Percentiles rank a stretch among this genome's conserved stretches.
These are phyloP conservation scores for Trichosurus vulpecula DNA, from an alignment of 2,797 vertebrate genomes.

Conservation along the genomic window DNA sequence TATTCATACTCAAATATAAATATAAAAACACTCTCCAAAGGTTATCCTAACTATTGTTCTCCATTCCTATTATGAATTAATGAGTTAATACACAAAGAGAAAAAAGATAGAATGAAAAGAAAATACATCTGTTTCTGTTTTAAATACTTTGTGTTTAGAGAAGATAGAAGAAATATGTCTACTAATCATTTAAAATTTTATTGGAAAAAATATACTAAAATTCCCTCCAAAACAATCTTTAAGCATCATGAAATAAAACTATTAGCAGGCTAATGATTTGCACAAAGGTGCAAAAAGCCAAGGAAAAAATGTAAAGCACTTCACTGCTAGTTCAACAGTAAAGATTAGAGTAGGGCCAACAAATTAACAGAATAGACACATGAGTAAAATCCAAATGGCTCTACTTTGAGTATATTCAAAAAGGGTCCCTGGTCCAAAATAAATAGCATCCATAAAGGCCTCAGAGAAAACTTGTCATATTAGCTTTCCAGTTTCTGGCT, in stretches of 20 bases:
- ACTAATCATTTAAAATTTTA: background rate
- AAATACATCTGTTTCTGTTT: background rate
- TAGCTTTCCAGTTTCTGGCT: conserved; percentile 61
- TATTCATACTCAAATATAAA: background rate
- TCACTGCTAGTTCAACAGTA: conserved; percentile 25
- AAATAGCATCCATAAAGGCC: conserved; percentile 43
- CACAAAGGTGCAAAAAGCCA: conserved; percentile 52
- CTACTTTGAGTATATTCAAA: conserved; percentile 47
- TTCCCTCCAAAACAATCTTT: conserved; percentile 53
- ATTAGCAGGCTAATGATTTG: conserved; percentile 42
- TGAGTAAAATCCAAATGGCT: conserved; percentile 37
- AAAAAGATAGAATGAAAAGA: background rate
- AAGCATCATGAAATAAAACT: conserved; percentile 32
- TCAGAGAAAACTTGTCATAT: conserved; percentile 42
- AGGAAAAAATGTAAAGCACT: conserved; percentile 25
- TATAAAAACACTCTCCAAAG: background rate
- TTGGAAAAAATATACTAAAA: conserved; percentile 55
- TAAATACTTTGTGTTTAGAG: background rate
- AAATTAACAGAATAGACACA: conserved; percentile 23
- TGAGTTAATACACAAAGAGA: background rate
- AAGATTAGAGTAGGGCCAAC: conserved; percentile 10
- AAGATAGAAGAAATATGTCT: background rate
- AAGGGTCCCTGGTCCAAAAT: conserved; percentile 49
- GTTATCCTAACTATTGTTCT: background rate
- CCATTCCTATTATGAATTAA: background rate